Conservation (phyloP, 2,113 vertebrate genomes). For the Takifugu flavidus region DNA sequence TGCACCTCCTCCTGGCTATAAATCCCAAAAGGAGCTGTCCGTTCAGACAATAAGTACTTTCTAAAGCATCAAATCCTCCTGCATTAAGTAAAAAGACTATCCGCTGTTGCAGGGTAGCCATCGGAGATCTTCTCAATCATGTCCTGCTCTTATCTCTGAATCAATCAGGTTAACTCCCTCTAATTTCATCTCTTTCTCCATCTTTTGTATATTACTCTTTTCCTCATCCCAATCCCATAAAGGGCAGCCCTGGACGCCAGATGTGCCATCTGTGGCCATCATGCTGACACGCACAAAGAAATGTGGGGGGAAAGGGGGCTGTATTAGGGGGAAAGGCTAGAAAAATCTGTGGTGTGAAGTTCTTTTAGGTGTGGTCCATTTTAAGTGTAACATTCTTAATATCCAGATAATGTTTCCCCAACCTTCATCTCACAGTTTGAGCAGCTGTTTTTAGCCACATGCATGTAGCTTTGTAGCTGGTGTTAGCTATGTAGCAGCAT, state of each 20-base stretch:
- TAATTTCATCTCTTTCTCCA: not conserved
- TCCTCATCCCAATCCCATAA: not conserved
- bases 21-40: slow-evolving; percentile 27
- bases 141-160: too few relatives aligned
- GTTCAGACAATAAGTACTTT: slow-evolving; percentile 67
- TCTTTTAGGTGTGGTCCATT: not conserved
- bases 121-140: not conserved
- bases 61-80: slow-evolving; percentile 51
- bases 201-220: slow-evolving; percentile 6
- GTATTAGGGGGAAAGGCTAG: not conserved
- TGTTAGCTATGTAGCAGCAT: too few relatives aligned
- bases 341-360: not conserved
- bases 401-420: too few relatives aligned
- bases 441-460: too few relatives aligned
- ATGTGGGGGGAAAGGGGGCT: not conserved
- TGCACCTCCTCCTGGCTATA: slow-evolving; percentile 28
- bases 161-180: not conserved
- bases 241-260: slow-evolving; percentile 19
- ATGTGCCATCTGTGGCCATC: slow-evolving; percentile 26
- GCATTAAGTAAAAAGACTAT: slow-evolving; percentile 52
- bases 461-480: too few relatives aligned
- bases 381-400: too few relatives aligned
- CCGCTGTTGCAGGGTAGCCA: slow-evolving; percentile 38
- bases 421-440: too few relatives aligned
- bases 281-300: slow-evolving; percentile 5